Evolutionary conservation across 2,888 invertebrate species (phyloP).

Genomic region (Trypoxylon attenuatum): DNA sequence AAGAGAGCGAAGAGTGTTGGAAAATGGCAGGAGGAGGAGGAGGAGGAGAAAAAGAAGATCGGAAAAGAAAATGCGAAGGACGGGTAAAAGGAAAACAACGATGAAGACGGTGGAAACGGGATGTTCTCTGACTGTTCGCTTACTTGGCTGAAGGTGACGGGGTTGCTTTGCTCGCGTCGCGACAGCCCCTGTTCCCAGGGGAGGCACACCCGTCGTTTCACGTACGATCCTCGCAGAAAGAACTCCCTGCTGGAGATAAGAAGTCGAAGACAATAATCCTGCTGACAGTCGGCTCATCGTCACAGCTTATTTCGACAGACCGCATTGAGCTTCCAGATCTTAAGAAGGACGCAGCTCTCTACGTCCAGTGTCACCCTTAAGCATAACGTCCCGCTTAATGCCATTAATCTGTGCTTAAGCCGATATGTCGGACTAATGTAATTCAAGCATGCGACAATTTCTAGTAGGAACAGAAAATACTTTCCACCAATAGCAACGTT

Average conservation of each 20-base stretch:
- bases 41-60: conserved; percentile 7
- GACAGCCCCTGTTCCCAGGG: conserved; percentile 59
- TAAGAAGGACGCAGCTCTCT: conserved; percentile 48
- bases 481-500: too few relatives aligned
- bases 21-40: conserved; percentile 10
- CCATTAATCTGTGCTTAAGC: conserved; percentile 37
- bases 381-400: conserved; percentile 42
- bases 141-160: conserved; percentile 52
- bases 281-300: conserved; percentile 70
- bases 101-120: conserved; percentile 32
- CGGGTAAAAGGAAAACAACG: conserved; percentile 11
- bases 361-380: conserved; percentile 30
- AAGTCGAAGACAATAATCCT: conserved; percentile 74
- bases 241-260: conserved; percentile 66
- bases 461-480: too few relatives aligned
- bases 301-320: conserved; percentile 66
- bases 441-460: not conserved
- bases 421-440: not conserved
- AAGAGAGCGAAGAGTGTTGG: conserved; percentile 5
- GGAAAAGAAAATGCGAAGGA: not conserved
- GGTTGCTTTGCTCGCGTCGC: conserved; percentile 57
- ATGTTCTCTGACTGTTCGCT: conserved; percentile 43
- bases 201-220: conserved; percentile 51
- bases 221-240: conserved; percentile 46
- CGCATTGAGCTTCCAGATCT: conserved; percentile 40